Base-by-base conservation (phyloP, 23 tunicate genomes). In the Ascidia mentula region DNA sequence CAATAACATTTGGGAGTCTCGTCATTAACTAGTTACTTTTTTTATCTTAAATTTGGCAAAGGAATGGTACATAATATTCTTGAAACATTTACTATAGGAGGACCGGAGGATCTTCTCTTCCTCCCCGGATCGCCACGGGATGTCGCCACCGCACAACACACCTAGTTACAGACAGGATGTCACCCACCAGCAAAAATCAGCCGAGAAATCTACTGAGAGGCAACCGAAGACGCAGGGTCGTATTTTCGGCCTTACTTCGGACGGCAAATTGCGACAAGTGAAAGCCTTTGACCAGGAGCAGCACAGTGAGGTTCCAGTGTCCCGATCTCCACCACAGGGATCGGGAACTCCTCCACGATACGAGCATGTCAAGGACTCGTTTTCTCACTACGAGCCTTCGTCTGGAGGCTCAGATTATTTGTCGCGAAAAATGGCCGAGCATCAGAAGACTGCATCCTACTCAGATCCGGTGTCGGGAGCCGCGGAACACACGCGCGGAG, bases 171-270 rank as follows among this genome's bases (percentile, higher is more conserved):
- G 40, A 31, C n/a, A 24, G 1, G 34, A 38, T 28, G 26, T 1
- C 1, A 38, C 30, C 53, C 26, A 75, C 59, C 79, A 37, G 1
- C n/a, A 30, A 2, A 75, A 36, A 31, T 45, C 89, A 7, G 70
- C 70, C n/a, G 89, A 85, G 45, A 78, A 40, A 34, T 78, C 30
- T 22, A 40, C 70, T 22, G 83, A 78, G 32, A 39, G 12, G 31
- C 45, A 32, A 18, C 24, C 61, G 3, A 75, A 45, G 35, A 69
- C 73, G 18, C 90, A 80, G 40, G 90, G 81, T 33, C 60, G 91
- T 15, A 36, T 87, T 28, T 87, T 87, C 36, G 91, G 91, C 9
- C 75, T 87, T 22, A 77, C 70, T 77, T 69, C 89, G 22, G 72
- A 18, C 33, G 89, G 82, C 17, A 86, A 79, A 18, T 72, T 76